phyloP scores from a whole-genome alignment of 1,140 invertebrate species.

The Bemisia tabaci region DNA sequence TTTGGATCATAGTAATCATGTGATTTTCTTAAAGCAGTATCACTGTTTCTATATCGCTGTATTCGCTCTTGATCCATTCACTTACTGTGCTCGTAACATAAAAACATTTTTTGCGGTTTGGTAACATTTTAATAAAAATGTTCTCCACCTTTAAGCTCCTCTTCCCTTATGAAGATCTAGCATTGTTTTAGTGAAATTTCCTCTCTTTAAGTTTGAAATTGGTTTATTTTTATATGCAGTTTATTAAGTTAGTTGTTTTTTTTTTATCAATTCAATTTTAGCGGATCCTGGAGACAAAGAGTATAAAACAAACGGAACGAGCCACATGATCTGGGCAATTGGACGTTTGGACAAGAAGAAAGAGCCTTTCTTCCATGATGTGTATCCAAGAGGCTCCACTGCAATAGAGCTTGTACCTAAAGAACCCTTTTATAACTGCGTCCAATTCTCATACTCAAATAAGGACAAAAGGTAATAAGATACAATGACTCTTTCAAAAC shows the following conservation, averaged over 20 bases:
- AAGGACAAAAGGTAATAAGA: constrained; percentile 26
- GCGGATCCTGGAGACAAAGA: constrained; percentile 66
- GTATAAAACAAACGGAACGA: constrained; percentile 45
- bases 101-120: too few species aligned
- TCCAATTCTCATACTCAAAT: constrained; percentile 44
- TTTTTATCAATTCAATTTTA: constrained; percentile 30
- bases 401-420: constrained; percentile 49
- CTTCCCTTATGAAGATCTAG: not conserved
- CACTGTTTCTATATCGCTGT: too few species aligned
- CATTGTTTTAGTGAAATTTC: constrained; percentile 1
- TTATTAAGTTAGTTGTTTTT: not conserved
- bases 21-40: too few species aligned
- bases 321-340: constrained; percentile 71
- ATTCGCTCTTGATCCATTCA: too few species aligned
- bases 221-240: not conserved
- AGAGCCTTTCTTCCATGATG: constrained; percentile 70
- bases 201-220: not conserved
- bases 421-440: constrained; percentile 47
- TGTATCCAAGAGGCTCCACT: constrained; percentile 56
- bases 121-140: too few species aligned
- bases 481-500: not conserved
- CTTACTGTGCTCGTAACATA: too few species aligned
- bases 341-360: constrained; percentile 61
- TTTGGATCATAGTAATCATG: constrained; percentile 1
- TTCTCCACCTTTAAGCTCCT: not conserved